Evolutionary conservation across 2,797 vertebrate species (phyloP).

Genomic region (Micromesistius poutassou): DNA sequence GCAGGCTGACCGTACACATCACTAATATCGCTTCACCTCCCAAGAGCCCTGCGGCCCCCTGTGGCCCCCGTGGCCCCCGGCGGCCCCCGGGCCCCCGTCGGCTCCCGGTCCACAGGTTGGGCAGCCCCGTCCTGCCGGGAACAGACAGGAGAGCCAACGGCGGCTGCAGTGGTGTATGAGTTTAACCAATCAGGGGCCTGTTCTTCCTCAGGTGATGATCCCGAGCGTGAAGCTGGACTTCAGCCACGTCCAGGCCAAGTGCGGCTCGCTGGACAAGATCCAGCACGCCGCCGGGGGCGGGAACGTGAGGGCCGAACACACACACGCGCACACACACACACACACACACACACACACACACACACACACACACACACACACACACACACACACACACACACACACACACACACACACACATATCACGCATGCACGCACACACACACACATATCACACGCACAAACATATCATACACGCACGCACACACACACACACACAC

Average conservation of each 20-base stretch:
- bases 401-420: too few relatives aligned
- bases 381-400: conserved; percentile 1
- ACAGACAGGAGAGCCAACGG: not conserved
- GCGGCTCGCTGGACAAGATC: conserved; percentile 92
- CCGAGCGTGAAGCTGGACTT: conserved; percentile 85
- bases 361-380: not conserved
- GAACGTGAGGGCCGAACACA: conserved; percentile 80
- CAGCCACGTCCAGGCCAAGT: conserved; percentile 87
- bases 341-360: not conserved
- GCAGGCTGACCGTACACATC: too few relatives aligned
- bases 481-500: too few relatives aligned
- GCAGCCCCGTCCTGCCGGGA: not conserved
- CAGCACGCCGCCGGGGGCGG: conserved; percentile 85
- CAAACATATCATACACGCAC: too few relatives aligned
- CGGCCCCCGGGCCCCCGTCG: not conserved
- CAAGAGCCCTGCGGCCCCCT: not conserved
- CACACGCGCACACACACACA: too few relatives aligned
- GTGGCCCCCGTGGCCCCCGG: not conserved
- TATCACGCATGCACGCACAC: too few relatives aligned
- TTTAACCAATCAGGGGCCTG: conserved; percentile 27
- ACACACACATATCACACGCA: too few relatives aligned
- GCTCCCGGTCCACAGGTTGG: too few relatives aligned
- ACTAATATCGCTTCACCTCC: too few relatives aligned
- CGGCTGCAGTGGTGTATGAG: not conserved
- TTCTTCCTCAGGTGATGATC: conserved; percentile 69